Base-by-base conservation (phyloP, 2,797 vertebrate genomes). In the Anguilla marmorata region DNA sequence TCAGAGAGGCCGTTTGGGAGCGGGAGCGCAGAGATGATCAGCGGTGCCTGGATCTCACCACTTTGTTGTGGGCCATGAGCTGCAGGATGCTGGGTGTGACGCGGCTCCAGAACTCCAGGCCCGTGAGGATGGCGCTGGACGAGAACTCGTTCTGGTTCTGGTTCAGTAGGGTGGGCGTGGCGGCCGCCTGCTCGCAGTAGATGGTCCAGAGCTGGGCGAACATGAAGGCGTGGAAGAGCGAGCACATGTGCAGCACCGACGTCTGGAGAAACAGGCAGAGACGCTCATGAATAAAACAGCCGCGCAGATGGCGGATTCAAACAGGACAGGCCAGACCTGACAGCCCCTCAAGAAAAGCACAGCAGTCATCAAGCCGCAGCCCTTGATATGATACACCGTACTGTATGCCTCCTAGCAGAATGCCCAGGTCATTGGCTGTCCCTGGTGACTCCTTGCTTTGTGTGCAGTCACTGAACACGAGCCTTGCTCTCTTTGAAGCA, bases 141-240 rank as follows among this genome's bases (percentile, higher is more conserved):
- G 97, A 98, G 93, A 99, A 99, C 89, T 99, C 98, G 0, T 97
- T 99, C 94, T 99, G 98, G 93, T 98, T 99, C 90, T 99, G 99
- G 92, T 98, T 96, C 48, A 96, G 96, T 0, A 97, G 96, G 19
- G 97, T 95, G 0, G 98, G 96, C 0, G 96, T 96, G 14, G 97
- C 97, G 0, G 98, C 98, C 0, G 97, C 97, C 94, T 99, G 99
- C 90, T 99, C 99, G 30, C 99, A 99, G 88, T 99, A 99, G 60
- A 99, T 97, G 24, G 99, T 99, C 99, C 99, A 99, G 89, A 99
- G 96, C 95, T 99, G 99, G 90, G 99, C 98, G 87, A 99, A 99
- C 97, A 99, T 99, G 94, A 99, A 99, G 27, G 98, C 98, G 2
- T 99, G 99, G 96, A 99, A 99, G 89, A 99, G 95, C 79, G 99